Evolutionary conservation across 2,888 invertebrate species (phyloP), one percentile per base, ranked within the genome.

Genomic region (Philhelius pedissequus): DNA sequence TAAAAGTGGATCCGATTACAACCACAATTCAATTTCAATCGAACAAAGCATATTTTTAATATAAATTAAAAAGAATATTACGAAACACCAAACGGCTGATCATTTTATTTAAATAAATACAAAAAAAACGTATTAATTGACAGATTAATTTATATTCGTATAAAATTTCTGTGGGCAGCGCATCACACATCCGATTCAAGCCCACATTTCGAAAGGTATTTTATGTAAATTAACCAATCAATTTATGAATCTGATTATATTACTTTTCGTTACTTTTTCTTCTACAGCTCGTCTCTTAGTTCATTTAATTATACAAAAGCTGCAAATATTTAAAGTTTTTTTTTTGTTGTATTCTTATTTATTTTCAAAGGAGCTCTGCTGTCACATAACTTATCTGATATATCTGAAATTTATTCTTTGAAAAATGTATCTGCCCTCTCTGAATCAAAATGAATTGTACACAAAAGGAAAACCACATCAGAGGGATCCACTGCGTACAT

Each of bases 161-260:
- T 7, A 43, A 50, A n/a, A 54, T 18, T 54, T 18, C 18, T 27
- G 9, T 25, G 4, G 43, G 13, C 9, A 13, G 15, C 43, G 60
- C 60, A 18, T 62, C 43, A 27, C 43, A 27, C 27, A 62, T n/a
- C 5, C 20, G 11, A 60, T 43, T 43, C 40, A 62, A 62, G 4
- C 27, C 40, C 40, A 50, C 60, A 58, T 62, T 78, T 20, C 25
- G 62, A 68, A 62, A 27, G 18, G 9, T 43, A 70, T 64, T 78
- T 83, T 79, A 83, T 83, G 83, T 74, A 83, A 83, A 83, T 83
- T 64, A 70, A 64, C 83, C 79, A 83, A 83, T 84, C 79, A 80
- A 76, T 84, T 80, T 68, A 48, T n/a, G n/a, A n/a, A n/a, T 22
- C 68, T 80, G 64, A 58, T 80, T 84, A 75, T 83, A 75, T 83